Evolutionary conservation across 2,113 vertebrate genomes (phyloP).

Genomic region (Python bivittatus): DNA sequence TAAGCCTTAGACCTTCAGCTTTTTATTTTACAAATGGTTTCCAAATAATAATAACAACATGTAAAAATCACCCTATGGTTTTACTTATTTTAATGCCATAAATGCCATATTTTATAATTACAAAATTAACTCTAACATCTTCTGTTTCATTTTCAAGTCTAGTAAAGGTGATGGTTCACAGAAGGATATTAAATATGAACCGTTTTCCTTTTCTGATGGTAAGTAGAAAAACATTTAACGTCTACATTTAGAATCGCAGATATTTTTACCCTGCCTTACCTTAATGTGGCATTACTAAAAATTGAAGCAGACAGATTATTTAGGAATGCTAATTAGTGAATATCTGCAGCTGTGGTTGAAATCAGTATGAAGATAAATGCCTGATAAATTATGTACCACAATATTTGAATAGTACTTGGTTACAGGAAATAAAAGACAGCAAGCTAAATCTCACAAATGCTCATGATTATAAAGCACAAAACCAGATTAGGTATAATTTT

Average conservation of each 20-base stretch:
- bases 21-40: neutral
- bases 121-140: constrained; percentile 30
- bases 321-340: neutral
- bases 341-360: neutral
- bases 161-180: constrained; percentile 74
- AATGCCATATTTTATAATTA: neutral
- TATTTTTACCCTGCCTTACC: neutral
- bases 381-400: fast-evolving
- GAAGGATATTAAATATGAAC: constrained; percentile 89
- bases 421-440: neutral
- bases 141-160: constrained; percentile 60
- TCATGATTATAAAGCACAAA: neutral
- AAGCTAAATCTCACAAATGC: neutral
- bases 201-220: constrained; percentile 93
- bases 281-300: neutral
- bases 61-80: neutral
- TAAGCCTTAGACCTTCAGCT: neutral
- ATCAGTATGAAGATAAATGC: neutral
- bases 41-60: neutral
- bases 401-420: neutral
- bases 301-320: neutral
- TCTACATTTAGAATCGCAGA: neutral
- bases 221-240: constrained; percentile 58
- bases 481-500: neutral
- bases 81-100: constrained; percentile 4